These are phyloP conservation scores for Megaceryle torquata DNA, from an alignment of 2,113 vertebrate genomes.

Conservation along the genomic window DNA sequence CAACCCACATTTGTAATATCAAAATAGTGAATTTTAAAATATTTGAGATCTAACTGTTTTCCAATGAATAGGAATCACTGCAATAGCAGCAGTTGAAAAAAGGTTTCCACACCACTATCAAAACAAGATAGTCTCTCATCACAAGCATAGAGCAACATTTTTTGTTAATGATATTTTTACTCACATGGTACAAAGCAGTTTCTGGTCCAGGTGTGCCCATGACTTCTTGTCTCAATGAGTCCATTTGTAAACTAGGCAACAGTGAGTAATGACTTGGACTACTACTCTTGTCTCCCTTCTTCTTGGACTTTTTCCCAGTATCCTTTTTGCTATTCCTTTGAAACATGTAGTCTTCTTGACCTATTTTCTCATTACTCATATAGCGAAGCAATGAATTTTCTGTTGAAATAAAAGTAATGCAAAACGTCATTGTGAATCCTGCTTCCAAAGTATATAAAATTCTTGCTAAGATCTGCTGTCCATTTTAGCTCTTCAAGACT, in stretches of 20 bases:
- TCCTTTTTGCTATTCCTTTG: constrained; percentile 90
- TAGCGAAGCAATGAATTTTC: constrained; percentile 92
- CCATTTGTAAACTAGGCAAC: constrained; percentile 90
- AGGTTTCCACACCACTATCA: not conserved
- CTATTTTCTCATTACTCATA: constrained; percentile 90
- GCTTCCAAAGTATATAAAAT: not conserved
- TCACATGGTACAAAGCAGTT: constrained; percentile 90
- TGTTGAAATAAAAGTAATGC: constrained; percentile 67
- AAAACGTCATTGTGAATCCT: constrained; percentile 31
- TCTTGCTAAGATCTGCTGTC: not conserved
- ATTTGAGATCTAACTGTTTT: not conserved
- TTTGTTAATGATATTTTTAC: constrained; percentile 42
- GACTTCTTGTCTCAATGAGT: constrained; percentile 87
- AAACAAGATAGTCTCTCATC: not conserved
- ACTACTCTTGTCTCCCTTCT: constrained; percentile 92
- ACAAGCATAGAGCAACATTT: not conserved
- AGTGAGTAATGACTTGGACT: constrained; percentile 93
- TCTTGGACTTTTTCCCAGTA: constrained; percentile 91
- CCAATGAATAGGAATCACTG: not conserved
- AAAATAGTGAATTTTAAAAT: not conserved
- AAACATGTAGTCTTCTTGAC: constrained; percentile 91
- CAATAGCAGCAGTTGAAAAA: not conserved
- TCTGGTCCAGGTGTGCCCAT: constrained; percentile 90
- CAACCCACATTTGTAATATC: not conserved
- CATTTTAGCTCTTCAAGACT: constrained; percentile 31